Percentiles rank a stretch among this genome's conserved stretches.
Conservation (phyloP, 1,140 invertebrate species). For the Orius insidiosus region DNA sequence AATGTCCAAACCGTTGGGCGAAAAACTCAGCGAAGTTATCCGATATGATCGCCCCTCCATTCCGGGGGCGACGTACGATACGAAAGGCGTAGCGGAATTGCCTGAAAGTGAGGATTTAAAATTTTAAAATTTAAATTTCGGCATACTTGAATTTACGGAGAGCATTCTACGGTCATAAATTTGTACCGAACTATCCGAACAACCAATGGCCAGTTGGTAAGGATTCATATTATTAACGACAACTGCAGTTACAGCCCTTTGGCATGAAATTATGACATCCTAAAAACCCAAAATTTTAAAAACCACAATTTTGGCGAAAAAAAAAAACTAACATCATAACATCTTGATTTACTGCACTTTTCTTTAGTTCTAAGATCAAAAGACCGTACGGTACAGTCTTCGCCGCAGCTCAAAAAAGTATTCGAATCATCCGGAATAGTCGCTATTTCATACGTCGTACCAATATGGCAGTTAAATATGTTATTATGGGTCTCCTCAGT, state of each 20-base stretch:
- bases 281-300: too few relatives aligned
- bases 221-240: conserved; percentile 54
- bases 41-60: conserved; percentile 50
- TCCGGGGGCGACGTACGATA: conserved; percentile 50
- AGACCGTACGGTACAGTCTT: conserved; percentile 76
- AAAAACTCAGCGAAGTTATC: conserved; percentile 67
- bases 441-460: conserved; percentile 67
- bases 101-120: too few relatives aligned
- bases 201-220: conserved; percentile 61
- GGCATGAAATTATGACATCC: conserved; percentile 58
- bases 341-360: conserved; percentile 36
- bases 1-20: conserved; percentile 54
- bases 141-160: conserved; percentile 1
- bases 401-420: conserved; percentile 69
- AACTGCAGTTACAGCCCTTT: conserved; percentile 57
- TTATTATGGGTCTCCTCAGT: conserved; percentile 40
- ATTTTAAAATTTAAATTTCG: too few relatives aligned
- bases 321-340: conserved; percentile 36
- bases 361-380: conserved; percentile 59
- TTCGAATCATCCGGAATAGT: conserved; percentile 57
- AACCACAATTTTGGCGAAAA: background rate
- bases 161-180: conserved; percentile 47
- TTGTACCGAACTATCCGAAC: conserved; percentile 56
- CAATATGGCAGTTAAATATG: conserved; percentile 62
- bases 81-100: background rate